These are phyloP conservation scores for Pterostichus niger DNA, from an alignment of 2,888 invertebrate species.

Conservation along the genomic window DNA sequence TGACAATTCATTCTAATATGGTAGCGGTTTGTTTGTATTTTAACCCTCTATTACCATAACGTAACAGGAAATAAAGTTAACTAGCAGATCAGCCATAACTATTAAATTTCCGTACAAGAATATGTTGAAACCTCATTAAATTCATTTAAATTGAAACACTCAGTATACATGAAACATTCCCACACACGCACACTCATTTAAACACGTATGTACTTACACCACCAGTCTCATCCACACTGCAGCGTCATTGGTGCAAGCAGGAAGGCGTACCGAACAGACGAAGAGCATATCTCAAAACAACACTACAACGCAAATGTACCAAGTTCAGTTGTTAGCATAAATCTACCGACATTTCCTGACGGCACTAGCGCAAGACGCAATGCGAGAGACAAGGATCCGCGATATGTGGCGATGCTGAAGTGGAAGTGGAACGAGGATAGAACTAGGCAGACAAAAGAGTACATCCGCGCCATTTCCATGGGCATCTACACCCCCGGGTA, in stretches of 20 bases:
- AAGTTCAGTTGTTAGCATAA: constrained; percentile 66
- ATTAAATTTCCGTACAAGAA: no score
- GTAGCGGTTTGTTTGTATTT: no score
- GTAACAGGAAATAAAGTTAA: no score
- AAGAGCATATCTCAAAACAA: constrained; percentile 64
- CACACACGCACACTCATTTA: constrained; percentile 30
- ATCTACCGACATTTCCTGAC: constrained; percentile 57
- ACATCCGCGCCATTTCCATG: constrained; percentile 49
- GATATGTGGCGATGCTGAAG: not conserved
- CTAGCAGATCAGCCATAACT: no score
- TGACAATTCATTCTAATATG: no score
- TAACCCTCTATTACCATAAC: no score
- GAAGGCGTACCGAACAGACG: constrained; percentile 25
- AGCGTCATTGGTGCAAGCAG: constrained; percentile 1
- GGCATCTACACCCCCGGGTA: constrained; percentile 50
- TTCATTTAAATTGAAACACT: not conserved
- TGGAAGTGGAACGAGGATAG: not conserved
- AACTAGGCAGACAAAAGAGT: constrained; percentile 46
- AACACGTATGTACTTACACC: constrained; percentile 4
- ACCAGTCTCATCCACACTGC: not conserved
- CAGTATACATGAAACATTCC: constrained; percentile 1
- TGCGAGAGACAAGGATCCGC: constrained; percentile 26
- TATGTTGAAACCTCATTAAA: not conserved
- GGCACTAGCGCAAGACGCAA: constrained; percentile 29
- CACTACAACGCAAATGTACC: constrained; percentile 59